phyloP scores from a whole-genome alignment of 1,140 invertebrate species.

The Drosophila sp. region DNA sequence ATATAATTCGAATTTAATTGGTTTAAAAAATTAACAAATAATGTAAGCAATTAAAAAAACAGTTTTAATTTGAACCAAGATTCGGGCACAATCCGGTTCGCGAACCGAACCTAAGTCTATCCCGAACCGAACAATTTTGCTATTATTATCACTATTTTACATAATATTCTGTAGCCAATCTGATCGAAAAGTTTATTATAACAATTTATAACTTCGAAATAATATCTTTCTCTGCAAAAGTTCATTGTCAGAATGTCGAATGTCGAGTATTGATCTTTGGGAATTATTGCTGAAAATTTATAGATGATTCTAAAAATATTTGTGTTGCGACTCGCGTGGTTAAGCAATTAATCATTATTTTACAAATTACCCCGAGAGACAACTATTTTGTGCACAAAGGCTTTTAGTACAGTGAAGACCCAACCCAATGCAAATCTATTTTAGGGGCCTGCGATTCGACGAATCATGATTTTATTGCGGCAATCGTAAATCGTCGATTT shows the following conservation, averaged over 20 bases:
- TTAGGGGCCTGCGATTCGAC: slow-evolving; percentile 19
- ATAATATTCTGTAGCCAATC: no score
- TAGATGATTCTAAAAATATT: not conserved
- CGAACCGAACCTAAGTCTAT: no score
- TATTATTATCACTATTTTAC: no score
- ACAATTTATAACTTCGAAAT: no score
- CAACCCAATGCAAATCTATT: slow-evolving; percentile 26
- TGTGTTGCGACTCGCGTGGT: not conserved
- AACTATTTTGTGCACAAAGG: not conserved
- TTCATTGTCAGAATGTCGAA: not conserved
- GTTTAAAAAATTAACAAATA: no score
- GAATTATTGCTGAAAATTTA: slow-evolving; percentile 8
- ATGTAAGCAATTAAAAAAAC: no score
- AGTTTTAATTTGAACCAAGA: no score
- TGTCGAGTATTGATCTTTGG: not conserved
- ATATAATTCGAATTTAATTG: no score
- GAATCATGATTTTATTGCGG: slow-evolving; percentile 69
- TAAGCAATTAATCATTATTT: slow-evolving; percentile 23
- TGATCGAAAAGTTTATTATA: no score
- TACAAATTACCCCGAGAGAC: slow-evolving; percentile 6
- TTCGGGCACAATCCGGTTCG: no score
- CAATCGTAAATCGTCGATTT: slow-evolving; percentile 73
- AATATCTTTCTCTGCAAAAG: no score
- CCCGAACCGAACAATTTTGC: no score
- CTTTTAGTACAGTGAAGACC: slow-evolving; percentile 4